Conservation (phyloP, 1,140 invertebrate genomes). For the Calosoma granatense region DNA sequence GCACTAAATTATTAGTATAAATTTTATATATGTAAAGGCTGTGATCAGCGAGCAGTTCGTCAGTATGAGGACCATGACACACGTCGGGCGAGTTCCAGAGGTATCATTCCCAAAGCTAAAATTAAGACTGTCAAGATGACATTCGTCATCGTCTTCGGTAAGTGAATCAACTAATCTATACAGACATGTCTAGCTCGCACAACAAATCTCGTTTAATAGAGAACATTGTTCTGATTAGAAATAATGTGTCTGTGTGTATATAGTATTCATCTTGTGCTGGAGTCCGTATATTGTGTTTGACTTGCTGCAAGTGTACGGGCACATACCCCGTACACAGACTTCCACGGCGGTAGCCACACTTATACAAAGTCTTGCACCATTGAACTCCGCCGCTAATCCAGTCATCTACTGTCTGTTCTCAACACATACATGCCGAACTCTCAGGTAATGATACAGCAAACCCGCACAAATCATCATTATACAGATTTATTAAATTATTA, state of each 20-base stretch:
- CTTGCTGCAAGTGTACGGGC: slow-evolving; percentile 80
- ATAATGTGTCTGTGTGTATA: slow-evolving; percentile 31
- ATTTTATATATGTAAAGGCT: slow-evolving; percentile 17
- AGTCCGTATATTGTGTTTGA: slow-evolving; percentile 93
- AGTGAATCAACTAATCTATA: too few species aligned
- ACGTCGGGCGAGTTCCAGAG: slow-evolving; percentile 63
- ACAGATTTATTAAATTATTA: too few species aligned
- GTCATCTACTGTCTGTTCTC: slow-evolving; percentile 93
- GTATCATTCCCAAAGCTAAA: slow-evolving; percentile 87
- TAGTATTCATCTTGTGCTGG: slow-evolving; percentile 94
- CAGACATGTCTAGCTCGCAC: too few species aligned
- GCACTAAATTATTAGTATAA: too few species aligned
- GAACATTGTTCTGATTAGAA: too few species aligned
- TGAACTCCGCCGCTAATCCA: slow-evolving; percentile 92
- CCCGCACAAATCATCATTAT: too few species aligned
- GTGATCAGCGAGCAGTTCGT: slow-evolving; percentile 14
- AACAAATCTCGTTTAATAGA: too few species aligned
- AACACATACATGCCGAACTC: slow-evolving; percentile 72
- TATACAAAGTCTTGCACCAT: slow-evolving; percentile 83
- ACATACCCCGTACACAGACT: slow-evolving; percentile 67
- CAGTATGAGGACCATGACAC: slow-evolving; percentile 32
- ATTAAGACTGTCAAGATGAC: slow-evolving; percentile 75
- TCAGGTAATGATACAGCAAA: background rate
- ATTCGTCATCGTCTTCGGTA: slow-evolving; percentile 87
- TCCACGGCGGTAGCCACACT: slow-evolving; percentile 80